Conservation (phyloP, 37 sponge, comb jelly and placozoan species). For the Halichondria panicea region DNA sequence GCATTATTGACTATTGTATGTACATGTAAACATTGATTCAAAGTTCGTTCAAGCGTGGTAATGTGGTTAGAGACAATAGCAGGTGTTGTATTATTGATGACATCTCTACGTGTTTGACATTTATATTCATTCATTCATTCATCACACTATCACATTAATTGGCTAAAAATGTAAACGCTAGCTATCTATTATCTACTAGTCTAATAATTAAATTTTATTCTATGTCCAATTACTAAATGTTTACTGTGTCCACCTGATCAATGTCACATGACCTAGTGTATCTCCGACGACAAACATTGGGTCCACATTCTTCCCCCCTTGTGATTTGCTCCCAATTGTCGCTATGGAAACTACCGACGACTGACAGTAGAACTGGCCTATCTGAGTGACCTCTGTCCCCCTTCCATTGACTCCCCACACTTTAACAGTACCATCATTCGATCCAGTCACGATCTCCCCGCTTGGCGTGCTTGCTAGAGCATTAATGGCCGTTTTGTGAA, state of each 20-base stretch:
- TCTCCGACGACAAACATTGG: constrained; percentile 58
- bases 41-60: too few relatives aligned
- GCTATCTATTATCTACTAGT: too few relatives aligned
- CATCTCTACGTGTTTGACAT: too few relatives aligned
- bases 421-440: constrained; percentile 81
- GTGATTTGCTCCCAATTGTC: not conserved
- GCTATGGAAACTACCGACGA: constrained; percentile 51
- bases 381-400: constrained; percentile 26
- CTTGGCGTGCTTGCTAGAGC: constrained; percentile 11
- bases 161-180: too few relatives aligned
- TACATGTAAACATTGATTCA: too few relatives aligned
- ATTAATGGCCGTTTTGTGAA: constrained; percentile 58
- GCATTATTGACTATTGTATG: too few relatives aligned
- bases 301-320: constrained; percentile 8
- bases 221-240: too few relatives aligned
- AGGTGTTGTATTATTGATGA: too few relatives aligned
- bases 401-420: constrained; percentile 56
- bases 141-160: too few relatives aligned
- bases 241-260: constrained; percentile 56
- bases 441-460: constrained; percentile 61
- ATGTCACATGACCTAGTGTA: constrained; percentile 46
- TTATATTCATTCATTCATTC: too few relatives aligned
- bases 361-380: constrained; percentile 73
- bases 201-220: too few relatives aligned
- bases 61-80: too few relatives aligned